Conservation (phyloP, 1,140 invertebrate genomes). For the Gerris buenoi region DNA sequence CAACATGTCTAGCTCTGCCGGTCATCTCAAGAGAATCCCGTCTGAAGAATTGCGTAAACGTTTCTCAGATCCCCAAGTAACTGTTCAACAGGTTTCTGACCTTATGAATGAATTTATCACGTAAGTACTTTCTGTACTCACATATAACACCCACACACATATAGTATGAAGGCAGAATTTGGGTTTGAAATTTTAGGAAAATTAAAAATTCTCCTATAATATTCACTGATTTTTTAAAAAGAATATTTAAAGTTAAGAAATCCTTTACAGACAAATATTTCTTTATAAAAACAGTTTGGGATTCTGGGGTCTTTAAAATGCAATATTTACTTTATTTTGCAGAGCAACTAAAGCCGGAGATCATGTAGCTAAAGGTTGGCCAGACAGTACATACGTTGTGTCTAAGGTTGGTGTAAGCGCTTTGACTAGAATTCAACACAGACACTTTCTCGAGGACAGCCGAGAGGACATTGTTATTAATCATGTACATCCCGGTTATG, state of each 20-base stretch:
- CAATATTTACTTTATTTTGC: too few relatives aligned
- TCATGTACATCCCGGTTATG: conserved; percentile 49
- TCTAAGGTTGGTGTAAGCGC: conserved; percentile 57
- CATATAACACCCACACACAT: too few relatives aligned
- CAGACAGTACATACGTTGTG: conserved; percentile 43
- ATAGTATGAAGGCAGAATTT: too few relatives aligned
- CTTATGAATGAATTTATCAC: conserved; percentile 49
- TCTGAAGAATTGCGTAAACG: conserved; percentile 34
- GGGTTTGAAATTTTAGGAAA: too few relatives aligned
- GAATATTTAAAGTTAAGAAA: too few relatives aligned
- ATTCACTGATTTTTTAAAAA: too few relatives aligned
- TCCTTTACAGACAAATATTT: too few relatives aligned
- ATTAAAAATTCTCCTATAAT: too few relatives aligned
- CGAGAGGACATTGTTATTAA: conserved; percentile 43
- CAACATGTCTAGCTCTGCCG: conserved; percentile 52
- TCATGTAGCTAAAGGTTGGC: conserved; percentile 37
- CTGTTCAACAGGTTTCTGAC: conserved; percentile 37
- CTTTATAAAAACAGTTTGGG: too few relatives aligned
- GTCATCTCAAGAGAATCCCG: conserved; percentile 41
- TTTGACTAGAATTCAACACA: conserved; percentile 46
- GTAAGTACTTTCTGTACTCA: too few relatives aligned
- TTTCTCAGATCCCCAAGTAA: conserved; percentile 37
- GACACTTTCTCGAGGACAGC: conserved; percentile 31
- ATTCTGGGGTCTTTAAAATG: too few relatives aligned
- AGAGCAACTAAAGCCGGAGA: conserved; percentile 13